Evolutionary conservation across 1,140 invertebrate genomes (phyloP), one percentile per base, ranked within the genome.

Genomic region (Bactericera cockerelli): DNA sequence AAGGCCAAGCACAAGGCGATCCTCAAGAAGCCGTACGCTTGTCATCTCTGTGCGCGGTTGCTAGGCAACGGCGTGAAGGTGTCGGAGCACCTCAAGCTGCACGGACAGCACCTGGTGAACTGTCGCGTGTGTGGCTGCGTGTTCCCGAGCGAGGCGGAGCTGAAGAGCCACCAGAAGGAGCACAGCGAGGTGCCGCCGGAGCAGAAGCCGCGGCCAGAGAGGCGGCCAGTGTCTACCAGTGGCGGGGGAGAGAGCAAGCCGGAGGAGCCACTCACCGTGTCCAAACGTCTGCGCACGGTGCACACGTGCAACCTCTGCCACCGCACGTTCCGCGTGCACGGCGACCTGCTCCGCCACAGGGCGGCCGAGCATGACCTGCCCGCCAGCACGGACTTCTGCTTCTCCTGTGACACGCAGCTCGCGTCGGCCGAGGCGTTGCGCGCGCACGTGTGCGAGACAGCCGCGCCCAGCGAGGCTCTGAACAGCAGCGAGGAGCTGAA

Each of bases 31-130:
- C 71, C 76, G 0, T 78, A 77, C 38, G 77, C 77, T 1, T 81
- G 79, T 62, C 75, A 76, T 16, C 74, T 81, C 1, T 81, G 79
- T 62, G 79, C 77, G 0, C 79, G 79, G 64, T 75, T 76, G 53
- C 80, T 79, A 58, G 76, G 77, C 0, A 77, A 74, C 0, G 78
- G 78, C 55, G 78, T 77, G 74, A 81, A 80, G 64, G 76, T 78
- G 0, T 76, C 76, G 16, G 77, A 80, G 63, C 79, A 81, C 62
- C 72, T 79, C n/a, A 79, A 79, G 59, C 77, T 74, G 31, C 79
- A 81, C 59, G 77, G 77, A 0, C 71, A 76, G 56, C 76, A 77
- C 16, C 80, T 79, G 57, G 72, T 72, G 25, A 77, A 76, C 1
- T 81, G 79, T 60, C 79, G 77, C 65, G 73, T 75, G 4, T 81